Percentiles rank a stretch among this genome's conserved stretches.
Conservation (phyloP, 2,888 invertebrate species). For the Leptopilina myrica region DNA sequence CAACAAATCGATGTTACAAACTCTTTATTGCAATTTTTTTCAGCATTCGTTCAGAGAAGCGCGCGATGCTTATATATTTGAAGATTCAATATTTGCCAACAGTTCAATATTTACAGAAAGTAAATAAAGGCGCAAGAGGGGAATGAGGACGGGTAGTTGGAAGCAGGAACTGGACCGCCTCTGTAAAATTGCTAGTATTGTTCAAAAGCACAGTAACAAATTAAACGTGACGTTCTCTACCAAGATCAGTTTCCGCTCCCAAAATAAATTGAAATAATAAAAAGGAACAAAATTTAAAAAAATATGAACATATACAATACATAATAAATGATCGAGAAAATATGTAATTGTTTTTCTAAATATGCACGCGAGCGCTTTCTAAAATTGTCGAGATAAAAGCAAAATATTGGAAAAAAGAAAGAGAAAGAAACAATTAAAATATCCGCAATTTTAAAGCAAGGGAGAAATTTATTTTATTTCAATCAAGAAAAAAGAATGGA, state of each 20-base stretch:
- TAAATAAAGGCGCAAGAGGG: conserved; percentile 11
- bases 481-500: too few species aligned
- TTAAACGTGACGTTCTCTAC: conserved; percentile 20
- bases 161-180: conserved; percentile 3
- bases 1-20: background rate
- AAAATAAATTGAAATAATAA: background rate
- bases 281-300: background rate
- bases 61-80: conserved; percentile 50
- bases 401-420: too few species aligned
- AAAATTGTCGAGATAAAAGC: too few species aligned
- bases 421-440: too few species aligned
- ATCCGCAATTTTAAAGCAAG: background rate
- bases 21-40: conserved; percentile 35
- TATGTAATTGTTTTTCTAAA: background rate
- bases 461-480: background rate
- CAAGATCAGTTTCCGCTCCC: conserved; percentile 3
- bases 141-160: too few species aligned
- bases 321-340: background rate
- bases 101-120: conserved; percentile 54
- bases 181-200: conserved; percentile 22
- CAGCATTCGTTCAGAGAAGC: conserved; percentile 27
- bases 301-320: background rate
- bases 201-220: conserved; percentile 6
- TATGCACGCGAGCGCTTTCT: too few species aligned
- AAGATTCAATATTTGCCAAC: conserved; percentile 51